Base-by-base conservation (phyloP, 2,113 vertebrate genomes). In the Caranx ignobilis region DNA sequence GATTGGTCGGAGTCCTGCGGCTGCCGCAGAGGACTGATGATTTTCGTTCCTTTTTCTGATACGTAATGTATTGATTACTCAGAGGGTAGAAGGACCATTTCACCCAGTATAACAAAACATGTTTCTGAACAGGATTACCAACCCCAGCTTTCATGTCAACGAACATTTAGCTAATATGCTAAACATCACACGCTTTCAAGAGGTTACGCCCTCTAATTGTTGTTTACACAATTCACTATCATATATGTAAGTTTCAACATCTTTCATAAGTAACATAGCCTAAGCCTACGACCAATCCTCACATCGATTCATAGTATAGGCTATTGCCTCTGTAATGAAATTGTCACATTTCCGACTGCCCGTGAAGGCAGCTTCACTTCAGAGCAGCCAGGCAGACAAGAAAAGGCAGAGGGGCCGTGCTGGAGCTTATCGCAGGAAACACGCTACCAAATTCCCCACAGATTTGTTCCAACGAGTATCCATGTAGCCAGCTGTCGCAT, bases 391-490 rank as follows among this genome's bases (percentile, higher is more conserved):
- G 56, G 56, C 32, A 1, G 60, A 60, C 32, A 16, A 34, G 69
- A 56, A 50, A 11, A 73, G 61, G 65, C 67, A 4, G n/a, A 61
- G 21, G 34, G 52, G 18, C 70, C 5, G 50, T 12, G 41, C 31
- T 1, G 76, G 50, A 75, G 59, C 16, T 50, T 52, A n/a, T 34
- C 60, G 45, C 82, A 83, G 89, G 77, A 89, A 92, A 86, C 70
- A 77, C 71, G 59, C 54, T 18, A 57, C 55, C 47, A 32, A 71
- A 76, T 62, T 50, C 50, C 85, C 57, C 31, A 70, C 69, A 31
- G 61, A 59, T 26, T 9, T 34, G 3, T 35, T 10, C 48, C 35
- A 4, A 15, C 34, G 1, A 37, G 6, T 77, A 2, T 81, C 35
- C 35, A 47, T 87, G 73, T 69, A 83, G 80, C 45, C 39, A 64